Evolutionary conservation across 2,797 vertebrate genomes (phyloP).

Genomic region (Benthosema pterotum): DNA sequence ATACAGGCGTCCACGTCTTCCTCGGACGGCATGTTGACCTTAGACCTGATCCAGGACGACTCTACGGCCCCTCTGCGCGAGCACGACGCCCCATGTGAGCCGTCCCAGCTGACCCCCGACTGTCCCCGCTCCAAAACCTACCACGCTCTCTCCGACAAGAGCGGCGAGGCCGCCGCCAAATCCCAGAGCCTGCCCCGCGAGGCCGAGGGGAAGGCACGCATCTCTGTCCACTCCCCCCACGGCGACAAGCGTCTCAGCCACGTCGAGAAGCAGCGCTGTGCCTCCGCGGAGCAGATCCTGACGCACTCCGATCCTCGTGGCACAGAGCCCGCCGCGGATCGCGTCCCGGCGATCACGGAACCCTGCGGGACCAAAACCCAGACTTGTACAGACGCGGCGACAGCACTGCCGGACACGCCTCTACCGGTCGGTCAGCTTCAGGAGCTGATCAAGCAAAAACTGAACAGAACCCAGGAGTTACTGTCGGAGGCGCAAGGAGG

Average conservation of each 20-base stretch:
- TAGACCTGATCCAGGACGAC: constrained; percentile 94
- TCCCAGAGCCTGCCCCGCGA: constrained; percentile 77
- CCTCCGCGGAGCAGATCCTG: constrained; percentile 91
- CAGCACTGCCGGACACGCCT: constrained; percentile 11
- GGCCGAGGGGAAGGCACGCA: constrained; percentile 60
- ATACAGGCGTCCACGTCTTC: constrained; percentile 89
- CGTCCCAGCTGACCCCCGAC: constrained; percentile 53
- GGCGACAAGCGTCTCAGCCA: constrained; percentile 73
- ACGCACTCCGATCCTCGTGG: constrained; percentile 69
- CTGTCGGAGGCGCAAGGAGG: constrained; percentile 79
- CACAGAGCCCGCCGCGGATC: constrained; percentile 40
- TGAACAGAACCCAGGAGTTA: constrained; percentile 90
- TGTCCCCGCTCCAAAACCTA: constrained; percentile 79
- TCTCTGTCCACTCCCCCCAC: constrained; percentile 72
- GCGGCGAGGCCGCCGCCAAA: constrained; percentile 35
- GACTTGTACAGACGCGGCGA: constrained; percentile 23
- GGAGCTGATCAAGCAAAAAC: constrained; percentile 89
- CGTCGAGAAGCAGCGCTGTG: constrained; percentile 86
- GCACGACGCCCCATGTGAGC: constrained; percentile 63
- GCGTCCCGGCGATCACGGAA: neutral
- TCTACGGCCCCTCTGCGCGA: constrained; percentile 68
- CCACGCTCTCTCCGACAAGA: constrained; percentile 34
- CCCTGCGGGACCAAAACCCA: no score
- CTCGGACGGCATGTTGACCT: constrained; percentile 91
- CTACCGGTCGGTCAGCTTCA: constrained; percentile 82